Evolutionary conservation across 2,797 vertebrate species (phyloP).

Genomic region (Euphonia xanthogaster): DNA sequence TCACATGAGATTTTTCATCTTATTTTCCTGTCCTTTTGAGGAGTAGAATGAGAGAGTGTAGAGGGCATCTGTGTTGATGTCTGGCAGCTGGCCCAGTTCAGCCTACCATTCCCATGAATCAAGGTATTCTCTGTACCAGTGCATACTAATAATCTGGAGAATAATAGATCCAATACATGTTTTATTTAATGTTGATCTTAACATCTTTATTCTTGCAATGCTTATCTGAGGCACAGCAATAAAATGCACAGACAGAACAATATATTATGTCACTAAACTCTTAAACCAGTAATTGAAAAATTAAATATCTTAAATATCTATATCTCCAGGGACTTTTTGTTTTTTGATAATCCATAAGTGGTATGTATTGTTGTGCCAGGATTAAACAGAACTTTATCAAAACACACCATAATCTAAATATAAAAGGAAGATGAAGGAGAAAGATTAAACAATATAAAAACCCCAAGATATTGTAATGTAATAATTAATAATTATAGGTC

Average conservation of each 20-base stretch:
- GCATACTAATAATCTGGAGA: neutral
- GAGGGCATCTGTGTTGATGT: accelerated
- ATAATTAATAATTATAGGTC: neutral
- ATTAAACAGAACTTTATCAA: neutral
- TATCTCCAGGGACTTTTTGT: neutral
- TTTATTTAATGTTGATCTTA: neutral
- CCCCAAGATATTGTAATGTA: neutral
- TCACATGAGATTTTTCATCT: neutral
- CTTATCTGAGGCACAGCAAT: neutral
- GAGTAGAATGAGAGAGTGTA: neutral
- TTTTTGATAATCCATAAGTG: neutral
- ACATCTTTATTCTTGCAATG: neutral
- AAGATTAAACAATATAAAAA: neutral
- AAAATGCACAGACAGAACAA: neutral
- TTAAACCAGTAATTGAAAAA: neutral
- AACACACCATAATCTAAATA: neutral
- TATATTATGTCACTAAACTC: neutral
- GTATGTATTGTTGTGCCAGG: neutral
- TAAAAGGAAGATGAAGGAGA: neutral
- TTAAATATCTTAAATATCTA: neutral
- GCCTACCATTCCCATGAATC: neutral
- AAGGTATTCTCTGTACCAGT: neutral
- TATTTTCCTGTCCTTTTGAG: neutral
- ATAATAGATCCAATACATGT: neutral
- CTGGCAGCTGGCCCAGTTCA: neutral